A percentile compares a stretch with the other conserved stretches of the same genome.
Conservation (phyloP, 2,888 invertebrate genomes). For the Plebejus anna region DNA sequence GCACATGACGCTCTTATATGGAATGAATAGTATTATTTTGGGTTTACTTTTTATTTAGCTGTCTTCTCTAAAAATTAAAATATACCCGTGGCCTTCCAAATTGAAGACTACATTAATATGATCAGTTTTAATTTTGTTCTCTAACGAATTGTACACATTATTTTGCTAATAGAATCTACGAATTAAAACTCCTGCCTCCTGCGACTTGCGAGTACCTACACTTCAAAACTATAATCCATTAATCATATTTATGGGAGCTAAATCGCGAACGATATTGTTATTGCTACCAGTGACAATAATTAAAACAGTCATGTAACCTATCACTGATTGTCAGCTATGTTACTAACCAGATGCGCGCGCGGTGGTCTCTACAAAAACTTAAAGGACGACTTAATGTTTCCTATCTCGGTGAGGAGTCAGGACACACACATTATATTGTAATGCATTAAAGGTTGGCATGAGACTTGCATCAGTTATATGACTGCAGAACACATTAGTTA, state of each 20-base stretch:
- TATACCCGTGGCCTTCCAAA: no score
- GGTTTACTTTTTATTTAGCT: no score
- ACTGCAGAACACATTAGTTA: neutral
- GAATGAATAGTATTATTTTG: no score
- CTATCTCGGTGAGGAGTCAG: constrained; percentile 27
- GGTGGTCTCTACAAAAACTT: constrained; percentile 65
- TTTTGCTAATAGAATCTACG: neutral
- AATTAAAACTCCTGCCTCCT: neutral
- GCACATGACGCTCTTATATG: no score
- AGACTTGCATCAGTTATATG: neutral
- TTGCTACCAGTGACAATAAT: constrained; percentile 29
- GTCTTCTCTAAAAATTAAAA: no score
- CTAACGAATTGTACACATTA: neutral
- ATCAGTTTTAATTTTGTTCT: no score
- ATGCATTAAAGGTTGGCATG: neutral
- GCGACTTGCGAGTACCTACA: neutral
- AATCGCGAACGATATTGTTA: constrained; percentile 22
- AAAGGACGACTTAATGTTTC: constrained; percentile 37
- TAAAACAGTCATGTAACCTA: constrained; percentile 41
- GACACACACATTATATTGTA: constrained; percentile 15
- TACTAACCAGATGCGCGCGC: constrained; percentile 74
- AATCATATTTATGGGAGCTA: constrained; percentile 6
- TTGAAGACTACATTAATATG: no score
- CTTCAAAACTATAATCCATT: neutral
- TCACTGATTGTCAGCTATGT: constrained; percentile 72